Percentiles rank a stretch among this genome's conserved stretches.
Conservation (phyloP, 2,113 vertebrate species). For the Calyptommatus sinebrachiatus region DNA sequence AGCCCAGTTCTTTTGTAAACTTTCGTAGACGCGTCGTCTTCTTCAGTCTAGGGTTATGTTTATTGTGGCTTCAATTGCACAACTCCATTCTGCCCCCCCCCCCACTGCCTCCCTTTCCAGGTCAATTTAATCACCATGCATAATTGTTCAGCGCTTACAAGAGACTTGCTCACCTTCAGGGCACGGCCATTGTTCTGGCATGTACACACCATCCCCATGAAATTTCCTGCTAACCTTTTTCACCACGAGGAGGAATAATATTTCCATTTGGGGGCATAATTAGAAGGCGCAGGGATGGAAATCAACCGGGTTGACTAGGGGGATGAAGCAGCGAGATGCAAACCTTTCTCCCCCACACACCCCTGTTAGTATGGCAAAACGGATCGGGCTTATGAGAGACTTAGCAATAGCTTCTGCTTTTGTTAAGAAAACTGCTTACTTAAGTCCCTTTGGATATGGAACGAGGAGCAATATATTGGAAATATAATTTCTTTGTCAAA, state of each 20-base stretch:
- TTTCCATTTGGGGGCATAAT: background rate
- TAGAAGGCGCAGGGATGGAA: background rate
- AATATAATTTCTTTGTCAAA: background rate
- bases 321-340: background rate
- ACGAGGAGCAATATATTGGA: background rate
- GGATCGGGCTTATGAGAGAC: background rate
- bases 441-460: background rate
- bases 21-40: no score
- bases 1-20: background rate
- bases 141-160: slow-evolving; percentile 33
- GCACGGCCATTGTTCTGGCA: slow-evolving; percentile 37
- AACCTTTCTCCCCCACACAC: background rate
- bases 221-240: background rate
- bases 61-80: background rate
- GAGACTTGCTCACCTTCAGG: slow-evolving; percentile 29
- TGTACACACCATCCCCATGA: background rate
- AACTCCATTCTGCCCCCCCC: background rate
- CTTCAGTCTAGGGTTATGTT: background rate
- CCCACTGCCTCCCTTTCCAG: background rate
- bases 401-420: background rate
- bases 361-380: background rate
- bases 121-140: background rate
- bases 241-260: background rate
- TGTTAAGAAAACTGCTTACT: background rate
- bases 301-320: background rate